phyloP scores from a whole-genome alignment of 1,140 invertebrate species.

The Sinella curviseta region DNA sequence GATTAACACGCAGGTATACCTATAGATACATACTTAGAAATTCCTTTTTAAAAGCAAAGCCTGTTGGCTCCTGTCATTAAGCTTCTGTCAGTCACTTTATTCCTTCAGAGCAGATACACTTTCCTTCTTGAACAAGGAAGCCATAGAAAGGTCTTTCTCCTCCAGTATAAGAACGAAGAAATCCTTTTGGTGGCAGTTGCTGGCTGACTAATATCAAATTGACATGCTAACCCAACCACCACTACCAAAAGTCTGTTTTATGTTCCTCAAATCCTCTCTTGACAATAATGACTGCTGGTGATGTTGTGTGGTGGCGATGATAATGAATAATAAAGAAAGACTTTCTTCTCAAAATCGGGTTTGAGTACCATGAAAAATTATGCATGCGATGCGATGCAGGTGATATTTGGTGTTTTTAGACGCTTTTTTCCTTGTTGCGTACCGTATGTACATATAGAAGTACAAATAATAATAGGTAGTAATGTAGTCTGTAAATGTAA shows the following conservation, averaged over 20 bases:
- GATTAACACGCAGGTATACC: too few species aligned
- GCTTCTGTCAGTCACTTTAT: neutral
- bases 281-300: neutral
- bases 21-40: too few species aligned
- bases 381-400: too few species aligned
- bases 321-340: too few species aligned
- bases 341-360: too few species aligned
- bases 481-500: too few species aligned
- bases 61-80: conserved; percentile 1
- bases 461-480: too few species aligned
- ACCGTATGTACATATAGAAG: too few species aligned
- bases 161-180: neutral
- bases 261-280: neutral
- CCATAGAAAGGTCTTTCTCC: neutral
- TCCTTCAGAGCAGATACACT: neutral
- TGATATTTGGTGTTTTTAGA: too few species aligned
- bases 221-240: neutral
- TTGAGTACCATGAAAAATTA: too few species aligned
- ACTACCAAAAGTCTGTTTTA: neutral
- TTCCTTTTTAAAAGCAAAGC: neutral
- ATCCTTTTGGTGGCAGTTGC: neutral
- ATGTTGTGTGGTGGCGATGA: too few species aligned
- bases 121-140: neutral
- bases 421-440: too few species aligned
- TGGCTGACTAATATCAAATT: neutral